Evolutionary conservation across 2,113 vertebrate species (phyloP).

Genomic region (Otocyon megalotis): DNA sequence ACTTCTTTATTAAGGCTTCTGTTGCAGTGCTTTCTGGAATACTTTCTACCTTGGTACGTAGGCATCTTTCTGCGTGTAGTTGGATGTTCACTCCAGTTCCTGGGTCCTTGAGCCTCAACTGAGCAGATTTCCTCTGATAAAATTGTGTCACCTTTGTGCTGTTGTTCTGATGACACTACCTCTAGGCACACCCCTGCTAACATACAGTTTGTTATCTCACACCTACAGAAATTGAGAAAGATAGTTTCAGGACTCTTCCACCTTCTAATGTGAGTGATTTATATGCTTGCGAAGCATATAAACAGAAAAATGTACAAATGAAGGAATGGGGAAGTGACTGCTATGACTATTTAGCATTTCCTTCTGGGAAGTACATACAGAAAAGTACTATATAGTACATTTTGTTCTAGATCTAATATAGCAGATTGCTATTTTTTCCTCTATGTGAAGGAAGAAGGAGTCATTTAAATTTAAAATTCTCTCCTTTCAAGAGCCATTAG

Average conservation of each 20-base stretch:
- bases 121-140: background rate
- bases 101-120: background rate
- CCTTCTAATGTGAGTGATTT: background rate
- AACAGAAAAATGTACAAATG: background rate
- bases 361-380: background rate
- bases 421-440: background rate
- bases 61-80: background rate
- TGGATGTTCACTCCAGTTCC: background rate
- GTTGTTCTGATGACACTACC: background rate
- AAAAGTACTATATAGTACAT: background rate
- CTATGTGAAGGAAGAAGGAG: background rate
- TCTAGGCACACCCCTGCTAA: background rate
- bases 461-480: background rate
- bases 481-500: background rate
- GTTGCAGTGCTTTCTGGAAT: background rate
- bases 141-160: background rate
- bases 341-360: background rate
- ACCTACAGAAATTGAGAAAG: background rate
- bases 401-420: background rate
- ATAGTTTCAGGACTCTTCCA: background rate
- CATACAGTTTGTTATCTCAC: background rate
- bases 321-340: background rate
- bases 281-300: background rate
- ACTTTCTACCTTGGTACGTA: too few relatives aligned
- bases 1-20: background rate